Evolutionary conservation across 2,888 invertebrate species (phyloP).

Genomic region (Operophtera brumata): DNA sequence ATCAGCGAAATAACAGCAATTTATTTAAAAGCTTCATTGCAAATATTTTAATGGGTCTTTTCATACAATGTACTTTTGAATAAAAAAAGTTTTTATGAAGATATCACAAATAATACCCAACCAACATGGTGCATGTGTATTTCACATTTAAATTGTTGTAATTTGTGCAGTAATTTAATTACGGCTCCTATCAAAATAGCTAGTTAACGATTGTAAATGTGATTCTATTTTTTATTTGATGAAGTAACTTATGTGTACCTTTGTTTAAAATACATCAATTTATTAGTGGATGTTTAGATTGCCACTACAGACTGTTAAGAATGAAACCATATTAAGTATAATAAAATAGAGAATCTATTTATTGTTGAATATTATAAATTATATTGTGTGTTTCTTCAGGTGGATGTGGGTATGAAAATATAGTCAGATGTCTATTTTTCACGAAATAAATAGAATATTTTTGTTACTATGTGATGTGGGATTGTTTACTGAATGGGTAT

Average conservation of each 20-base stretch:
- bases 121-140: constrained; percentile 3
- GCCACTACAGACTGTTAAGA: constrained; percentile 65
- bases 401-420: constrained; percentile 65
- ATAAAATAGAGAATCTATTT: constrained; percentile 73
- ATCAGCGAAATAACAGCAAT: neutral
- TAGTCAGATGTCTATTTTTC: constrained; percentile 75
- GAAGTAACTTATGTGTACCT: constrained; percentile 26
- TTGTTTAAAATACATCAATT: constrained; percentile 41
- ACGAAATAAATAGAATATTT: constrained; percentile 72
- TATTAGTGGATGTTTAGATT: constrained; percentile 47
- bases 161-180: constrained; percentile 7
- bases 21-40: neutral
- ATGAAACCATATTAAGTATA: constrained; percentile 63
- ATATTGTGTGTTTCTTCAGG: constrained; percentile 73
- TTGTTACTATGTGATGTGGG: constrained; percentile 73
- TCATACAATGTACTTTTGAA: neutral
- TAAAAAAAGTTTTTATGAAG: neutral
- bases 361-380: constrained; percentile 77
- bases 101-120: constrained; percentile 1
- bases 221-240: constrained; percentile 6
- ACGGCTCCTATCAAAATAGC: constrained; percentile 4
- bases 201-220: constrained; percentile 2
- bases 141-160: constrained; percentile 1
- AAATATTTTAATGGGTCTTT: neutral
- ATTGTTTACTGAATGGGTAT: constrained; percentile 72